Conservation (phyloP, 2,797 vertebrate genomes). For the Acrocephalus scirpaceus region DNA sequence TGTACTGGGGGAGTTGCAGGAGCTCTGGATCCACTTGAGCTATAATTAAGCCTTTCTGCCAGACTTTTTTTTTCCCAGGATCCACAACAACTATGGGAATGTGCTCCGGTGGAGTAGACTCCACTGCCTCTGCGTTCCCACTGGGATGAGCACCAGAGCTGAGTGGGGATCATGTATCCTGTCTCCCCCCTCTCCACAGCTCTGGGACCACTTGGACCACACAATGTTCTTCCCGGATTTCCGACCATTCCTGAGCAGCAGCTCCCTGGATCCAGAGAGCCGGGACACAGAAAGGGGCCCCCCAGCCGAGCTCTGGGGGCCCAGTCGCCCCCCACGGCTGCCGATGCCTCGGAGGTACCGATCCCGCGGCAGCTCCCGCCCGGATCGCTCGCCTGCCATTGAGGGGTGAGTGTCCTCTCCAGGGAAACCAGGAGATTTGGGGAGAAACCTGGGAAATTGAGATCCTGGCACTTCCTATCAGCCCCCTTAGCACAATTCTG, state of each 20-base stretch:
- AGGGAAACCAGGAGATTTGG: accelerated
- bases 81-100: neutral
- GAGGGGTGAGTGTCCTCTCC: conserved; percentile 81
- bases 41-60: neutral
- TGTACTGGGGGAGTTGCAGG: neutral
- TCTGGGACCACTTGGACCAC: conserved; percentile 88
- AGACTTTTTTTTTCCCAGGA: neutral
- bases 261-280: conserved; percentile 84
- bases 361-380: conserved; percentile 88
- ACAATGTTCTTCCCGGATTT: conserved; percentile 78
- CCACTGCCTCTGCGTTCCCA: neutral
- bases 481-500: too few species aligned
- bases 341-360: conserved; percentile 87
- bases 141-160: neutral
- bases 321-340: conserved; percentile 84
- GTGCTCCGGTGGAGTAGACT: neutral
- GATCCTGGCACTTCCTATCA: too few species aligned
- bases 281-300: conserved; percentile 77
- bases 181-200: conserved; percentile 59
- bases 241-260: conserved; percentile 77
- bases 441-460: too few species aligned
- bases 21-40: neutral
- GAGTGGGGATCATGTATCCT: neutral
- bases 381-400: conserved; percentile 91
- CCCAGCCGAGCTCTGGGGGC: conserved; percentile 84